phyloP scores from a whole-genome alignment of 2,113 vertebrate genomes.

The Apus apus region DNA sequence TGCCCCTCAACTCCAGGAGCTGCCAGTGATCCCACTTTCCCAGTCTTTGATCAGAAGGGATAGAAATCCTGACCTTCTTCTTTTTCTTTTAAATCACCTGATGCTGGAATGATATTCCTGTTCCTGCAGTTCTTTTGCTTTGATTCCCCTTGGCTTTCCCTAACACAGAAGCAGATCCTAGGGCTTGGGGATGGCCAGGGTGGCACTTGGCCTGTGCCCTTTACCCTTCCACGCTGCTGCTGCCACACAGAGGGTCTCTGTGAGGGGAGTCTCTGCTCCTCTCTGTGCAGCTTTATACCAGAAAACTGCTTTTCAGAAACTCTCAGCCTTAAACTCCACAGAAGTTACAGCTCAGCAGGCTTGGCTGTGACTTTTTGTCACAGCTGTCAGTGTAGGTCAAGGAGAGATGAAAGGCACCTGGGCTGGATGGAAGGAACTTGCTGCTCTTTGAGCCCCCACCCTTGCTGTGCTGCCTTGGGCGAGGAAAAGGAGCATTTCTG shows the following conservation, averaged over 20 bases:
- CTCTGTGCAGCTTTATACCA: neutral
- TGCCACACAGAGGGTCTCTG: neutral
- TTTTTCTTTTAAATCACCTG: neutral
- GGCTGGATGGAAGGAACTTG: neutral
- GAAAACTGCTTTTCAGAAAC: slow-evolving; percentile 16
- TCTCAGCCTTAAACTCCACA: neutral
- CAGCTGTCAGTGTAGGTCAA: slow-evolving; percentile 38
- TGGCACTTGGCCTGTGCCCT: neutral
- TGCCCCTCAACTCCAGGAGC: neutral
- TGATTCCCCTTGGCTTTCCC: neutral
- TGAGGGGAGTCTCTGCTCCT: neutral
- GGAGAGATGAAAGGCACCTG: neutral
- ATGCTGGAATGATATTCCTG: neutral
- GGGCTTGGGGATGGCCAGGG: fast-evolving
- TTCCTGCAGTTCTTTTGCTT: neutral
- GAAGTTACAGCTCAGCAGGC: slow-evolving; percentile 14
- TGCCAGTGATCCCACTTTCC: neutral
- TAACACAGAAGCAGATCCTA: neutral
- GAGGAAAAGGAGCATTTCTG: neutral
- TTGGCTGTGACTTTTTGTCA: slow-evolving; percentile 49
- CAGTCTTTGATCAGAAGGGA: neutral
- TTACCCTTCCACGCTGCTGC: neutral
- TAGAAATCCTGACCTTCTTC: neutral
- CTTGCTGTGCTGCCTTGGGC: neutral
- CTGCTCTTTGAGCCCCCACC: neutral